Percentiles rank a stretch among this genome's conserved stretches.
phyloP scores from a whole-genome alignment of 2,797 vertebrate species.

The Choloepus didactylus region DNA sequence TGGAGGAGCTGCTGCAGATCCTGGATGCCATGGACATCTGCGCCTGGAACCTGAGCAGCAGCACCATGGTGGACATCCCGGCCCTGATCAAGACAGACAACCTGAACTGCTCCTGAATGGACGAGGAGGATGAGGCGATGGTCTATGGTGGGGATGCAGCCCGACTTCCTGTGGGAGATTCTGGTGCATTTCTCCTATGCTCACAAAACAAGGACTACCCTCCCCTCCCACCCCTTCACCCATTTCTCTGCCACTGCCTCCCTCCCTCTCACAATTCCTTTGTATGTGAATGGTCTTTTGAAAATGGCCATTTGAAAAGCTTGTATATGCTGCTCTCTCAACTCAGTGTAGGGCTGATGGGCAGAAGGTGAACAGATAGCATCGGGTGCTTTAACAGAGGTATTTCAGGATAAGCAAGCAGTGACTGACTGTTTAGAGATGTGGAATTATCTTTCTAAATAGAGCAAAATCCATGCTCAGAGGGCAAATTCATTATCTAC shows the following conservation, averaged over 20 bases:
- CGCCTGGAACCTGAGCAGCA: conserved; percentile 94
- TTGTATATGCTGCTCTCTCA: not conserved
- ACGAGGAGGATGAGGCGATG: conserved; percentile 93
- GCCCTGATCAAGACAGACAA: conserved; percentile 74
- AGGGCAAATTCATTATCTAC: not conserved
- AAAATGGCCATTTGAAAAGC: conserved; percentile 81
- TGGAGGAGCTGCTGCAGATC: conserved; percentile 97
- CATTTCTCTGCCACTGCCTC: not conserved
- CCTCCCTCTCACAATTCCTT: not conserved
- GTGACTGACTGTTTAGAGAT: not conserved
- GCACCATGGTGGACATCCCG: conserved; percentile 77
- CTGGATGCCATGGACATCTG: conserved; percentile 99
- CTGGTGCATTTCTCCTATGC: conserved; percentile 63
- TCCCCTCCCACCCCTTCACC: conserved; percentile 69
- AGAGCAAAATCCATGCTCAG: not conserved
- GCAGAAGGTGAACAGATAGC: not conserved
- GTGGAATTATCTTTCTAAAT: not conserved
- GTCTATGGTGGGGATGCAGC: conserved; percentile 91
- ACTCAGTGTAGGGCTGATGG: not conserved
- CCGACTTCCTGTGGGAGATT: conserved; percentile 41
- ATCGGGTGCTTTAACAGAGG: not conserved
- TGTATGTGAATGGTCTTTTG: conserved; percentile 81
- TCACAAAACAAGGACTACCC: conserved; percentile 72
- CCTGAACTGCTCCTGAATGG: conserved; percentile 96
- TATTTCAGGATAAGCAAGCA: not conserved